These are phyloP conservation scores for Meiosimyza decipiens DNA, from an alignment of 2,888 invertebrate genomes.

Conservation along the genomic window DNA sequence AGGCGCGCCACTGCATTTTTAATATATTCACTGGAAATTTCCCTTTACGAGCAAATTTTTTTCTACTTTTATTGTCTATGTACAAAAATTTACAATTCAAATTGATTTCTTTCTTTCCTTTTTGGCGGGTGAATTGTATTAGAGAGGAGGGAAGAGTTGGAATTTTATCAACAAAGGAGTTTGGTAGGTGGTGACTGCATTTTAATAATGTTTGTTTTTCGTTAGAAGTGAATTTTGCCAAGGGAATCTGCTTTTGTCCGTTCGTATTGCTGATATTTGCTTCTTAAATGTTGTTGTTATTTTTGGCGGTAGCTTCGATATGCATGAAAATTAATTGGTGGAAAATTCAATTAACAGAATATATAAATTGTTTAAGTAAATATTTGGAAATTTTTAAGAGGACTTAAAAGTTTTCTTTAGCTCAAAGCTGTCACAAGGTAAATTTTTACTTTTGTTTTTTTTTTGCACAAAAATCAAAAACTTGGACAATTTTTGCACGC, in stretches of 20 bases:
- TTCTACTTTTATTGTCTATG: conserved; percentile 11
- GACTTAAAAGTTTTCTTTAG: too few relatives aligned
- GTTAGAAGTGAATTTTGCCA: conserved; percentile 17
- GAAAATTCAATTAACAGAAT: conserved; percentile 37
- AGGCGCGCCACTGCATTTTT: conserved; percentile 23
- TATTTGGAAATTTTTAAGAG: conserved; percentile 1
- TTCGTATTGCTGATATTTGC: not conserved
- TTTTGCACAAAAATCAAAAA: too few relatives aligned
- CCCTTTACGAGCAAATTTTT: not conserved
- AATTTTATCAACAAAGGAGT: not conserved
- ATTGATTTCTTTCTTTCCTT: conserved; percentile 22
- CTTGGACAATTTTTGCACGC: too few relatives aligned
- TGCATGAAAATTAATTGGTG: conserved; percentile 36
- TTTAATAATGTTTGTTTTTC: conserved; percentile 37
- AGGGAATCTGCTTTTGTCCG: not conserved
- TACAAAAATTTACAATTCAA: conserved; percentile 33
- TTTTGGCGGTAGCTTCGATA: conserved; percentile 8
- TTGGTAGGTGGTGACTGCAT: conserved; percentile 15
- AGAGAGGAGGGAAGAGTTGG: not conserved
- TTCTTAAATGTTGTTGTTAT: conserved; percentile 4
- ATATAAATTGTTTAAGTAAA: conserved; percentile 31
- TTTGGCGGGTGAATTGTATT: conserved; percentile 21
- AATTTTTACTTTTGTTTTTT: too few relatives aligned
- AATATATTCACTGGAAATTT: conserved; percentile 5
- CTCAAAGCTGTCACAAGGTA: too few relatives aligned